Percentiles rank a stretch among this genome's conserved stretches.
phyloP scores from a whole-genome alignment of 1,140 invertebrate species.

The Brachionus angularis region DNA sequence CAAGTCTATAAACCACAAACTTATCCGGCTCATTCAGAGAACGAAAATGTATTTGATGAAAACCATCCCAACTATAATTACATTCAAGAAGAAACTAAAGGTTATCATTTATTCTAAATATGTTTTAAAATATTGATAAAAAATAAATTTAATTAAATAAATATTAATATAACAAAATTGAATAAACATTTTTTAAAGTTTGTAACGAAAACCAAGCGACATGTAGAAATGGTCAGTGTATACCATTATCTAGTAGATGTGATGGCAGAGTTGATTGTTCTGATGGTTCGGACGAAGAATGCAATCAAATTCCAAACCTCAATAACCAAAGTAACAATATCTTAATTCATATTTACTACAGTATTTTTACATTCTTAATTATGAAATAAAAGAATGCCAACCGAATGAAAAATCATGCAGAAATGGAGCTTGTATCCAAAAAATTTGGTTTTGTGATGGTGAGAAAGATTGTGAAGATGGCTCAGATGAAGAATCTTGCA shows the following conservation, averaged over 20 bases:
- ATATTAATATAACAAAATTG: neutral
- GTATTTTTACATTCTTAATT: neutral
- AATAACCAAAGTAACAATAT: slow-evolving; percentile 11
- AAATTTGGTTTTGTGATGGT: slow-evolving; percentile 84
- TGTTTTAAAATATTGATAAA: too few relatives aligned
- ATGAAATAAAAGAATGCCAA: neutral
- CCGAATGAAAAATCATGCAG: slow-evolving; percentile 31
- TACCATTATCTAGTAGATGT: slow-evolving; percentile 59
- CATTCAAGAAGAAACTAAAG: too few relatives aligned
- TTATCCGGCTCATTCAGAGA: too few relatives aligned
- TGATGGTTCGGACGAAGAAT: slow-evolving; percentile 84
- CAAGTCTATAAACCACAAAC: too few relatives aligned
- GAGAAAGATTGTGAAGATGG: slow-evolving; percentile 87
- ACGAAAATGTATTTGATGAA: too few relatives aligned
- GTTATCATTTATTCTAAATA: too few relatives aligned
- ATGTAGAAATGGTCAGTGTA: slow-evolving; percentile 44
- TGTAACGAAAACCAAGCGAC: slow-evolving; percentile 39
- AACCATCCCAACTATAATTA: too few relatives aligned
- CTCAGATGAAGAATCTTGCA: slow-evolving; percentile 60
- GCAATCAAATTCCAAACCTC: slow-evolving; percentile 60
- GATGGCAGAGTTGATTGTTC: slow-evolving; percentile 76
- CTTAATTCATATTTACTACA: neutral
- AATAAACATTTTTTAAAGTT: neutral
- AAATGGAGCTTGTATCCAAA: slow-evolving; percentile 69
- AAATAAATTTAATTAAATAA: too few relatives aligned